Evolutionary conservation across 2,888 invertebrate genomes (phyloP), one percentile per base, ranked within the genome.

Genomic region (Argyresthia goedartella): DNA sequence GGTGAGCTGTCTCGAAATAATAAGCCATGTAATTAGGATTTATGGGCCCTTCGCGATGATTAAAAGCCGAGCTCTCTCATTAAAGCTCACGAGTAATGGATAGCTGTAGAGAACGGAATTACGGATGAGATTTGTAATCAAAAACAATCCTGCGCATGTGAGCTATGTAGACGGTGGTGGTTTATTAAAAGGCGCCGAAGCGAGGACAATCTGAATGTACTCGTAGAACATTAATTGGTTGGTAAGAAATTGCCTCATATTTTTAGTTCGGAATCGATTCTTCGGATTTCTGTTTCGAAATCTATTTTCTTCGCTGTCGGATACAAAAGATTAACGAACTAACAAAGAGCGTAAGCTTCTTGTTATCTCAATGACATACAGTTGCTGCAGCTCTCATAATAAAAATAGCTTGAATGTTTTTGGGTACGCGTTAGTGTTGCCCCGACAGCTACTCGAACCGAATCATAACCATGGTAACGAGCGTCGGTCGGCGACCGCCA

Each of bases 11-110:
- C 69, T 77, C 67, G 73, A 80, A 80, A 80, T 81, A 81, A 82
- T 81, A 81, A 80, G 81, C 73, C 68, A 59, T 75, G 73, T 81
- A 81, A 81, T 81, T 78, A 78, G 75, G 71, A 82, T 82, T 81
- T 81, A 82, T 76, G 69, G 67, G 60, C 67, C 72, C 71, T 75
- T 79, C 73, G 72, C 70, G 69, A 79, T 77, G 78, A 81, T 78
- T 77, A 78, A 81, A 77, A 69, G 67, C 63, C 63, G 56, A 56
- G 59, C 58, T 58, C 56, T 61, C 67, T 75, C 75, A 74, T 77
- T 77, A 73, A 69, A 70, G 59, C 57, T 50, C 49, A 58, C 60
- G 59, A 62, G 68, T 67, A 69, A 76, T 68, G 64, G 62, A 71
- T 73, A 62, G 67, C 62, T 60, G 62, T 49, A 62, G 57, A 58